A percentile compares a stretch with the other conserved stretches of the same genome.
Evolutionary conservation across 2,113 vertebrate genomes (phyloP).

Genomic region (Grammomys dolichurus): DNA sequence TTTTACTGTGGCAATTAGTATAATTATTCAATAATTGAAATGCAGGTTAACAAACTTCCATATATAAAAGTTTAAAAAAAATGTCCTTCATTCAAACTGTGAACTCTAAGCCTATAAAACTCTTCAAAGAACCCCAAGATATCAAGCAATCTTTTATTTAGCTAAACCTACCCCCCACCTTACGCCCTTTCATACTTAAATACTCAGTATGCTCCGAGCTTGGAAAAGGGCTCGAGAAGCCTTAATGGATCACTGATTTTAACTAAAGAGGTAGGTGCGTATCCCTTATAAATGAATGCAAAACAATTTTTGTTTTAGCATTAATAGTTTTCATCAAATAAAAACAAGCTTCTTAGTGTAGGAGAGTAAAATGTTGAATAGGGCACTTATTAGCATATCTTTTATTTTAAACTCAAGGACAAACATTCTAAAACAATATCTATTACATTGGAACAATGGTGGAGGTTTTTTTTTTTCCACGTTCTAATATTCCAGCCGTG

Average conservation of each 20-base stretch:
- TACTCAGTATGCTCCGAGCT: constrained; percentile 90
- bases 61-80: constrained; percentile 86
- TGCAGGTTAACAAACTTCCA: constrained; percentile 89
- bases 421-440: constrained; percentile 86
- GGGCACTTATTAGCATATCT: constrained; percentile 85
- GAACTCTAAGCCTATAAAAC: constrained; percentile 92
- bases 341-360: constrained; percentile 85
- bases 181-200: constrained; percentile 90
- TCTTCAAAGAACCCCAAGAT: constrained; percentile 91
- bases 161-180: constrained; percentile 91
- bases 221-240: constrained; percentile 87
- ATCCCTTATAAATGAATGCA: constrained; percentile 86
- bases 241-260: constrained; percentile 91
- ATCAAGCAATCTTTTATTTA: constrained; percentile 92
- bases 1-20: constrained; percentile 87
- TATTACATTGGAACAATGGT: constrained; percentile 80
- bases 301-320: constrained; percentile 88
- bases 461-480: constrained; percentile 63
- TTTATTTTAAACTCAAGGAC: constrained; percentile 86
- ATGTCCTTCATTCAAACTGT: constrained; percentile 87
- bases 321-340: constrained; percentile 88
- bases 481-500: constrained; percentile 77
- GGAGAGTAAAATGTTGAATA: constrained; percentile 80
- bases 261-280: constrained; percentile 88
- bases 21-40: constrained; percentile 89